Conservation (phyloP, 1,140 invertebrate genomes). For the Matsumurasca onukii region DNA sequence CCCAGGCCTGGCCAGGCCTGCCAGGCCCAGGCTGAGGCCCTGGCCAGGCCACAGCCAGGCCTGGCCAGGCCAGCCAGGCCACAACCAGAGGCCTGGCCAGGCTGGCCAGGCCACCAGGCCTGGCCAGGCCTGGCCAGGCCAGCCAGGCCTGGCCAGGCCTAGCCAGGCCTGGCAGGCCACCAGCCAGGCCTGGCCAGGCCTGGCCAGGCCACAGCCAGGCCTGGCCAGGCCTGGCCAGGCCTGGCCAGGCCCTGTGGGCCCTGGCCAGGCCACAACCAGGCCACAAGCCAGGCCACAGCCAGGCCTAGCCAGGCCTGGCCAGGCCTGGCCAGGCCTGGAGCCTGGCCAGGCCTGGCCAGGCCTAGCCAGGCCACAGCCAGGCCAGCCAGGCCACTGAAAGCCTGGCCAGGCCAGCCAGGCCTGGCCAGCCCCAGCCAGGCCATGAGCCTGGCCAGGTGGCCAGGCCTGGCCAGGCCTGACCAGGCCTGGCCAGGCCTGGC, state of each 20-base stretch:
- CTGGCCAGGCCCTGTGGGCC: background rate
- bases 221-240: background rate
- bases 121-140: no score
- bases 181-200: slow-evolving; percentile 4
- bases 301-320: background rate
- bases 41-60: background rate
- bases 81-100: no score
- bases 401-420: no score
- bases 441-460: background rate
- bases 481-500: no score
- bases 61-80: background rate
- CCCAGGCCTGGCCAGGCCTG: background rate
- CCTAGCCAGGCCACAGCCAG: background rate
- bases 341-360: no score
- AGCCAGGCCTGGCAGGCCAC: background rate
- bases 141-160: background rate
- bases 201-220: background rate
- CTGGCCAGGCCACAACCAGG: no score
- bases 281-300: background rate
- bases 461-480: no score
- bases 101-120: no score
- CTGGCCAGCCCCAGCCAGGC: no score
- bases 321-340: no score
- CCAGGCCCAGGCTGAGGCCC: background rate
- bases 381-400: no score